Base-by-base conservation (phyloP, 1,140 invertebrate species). In the Monomorium pharaonis region DNA sequence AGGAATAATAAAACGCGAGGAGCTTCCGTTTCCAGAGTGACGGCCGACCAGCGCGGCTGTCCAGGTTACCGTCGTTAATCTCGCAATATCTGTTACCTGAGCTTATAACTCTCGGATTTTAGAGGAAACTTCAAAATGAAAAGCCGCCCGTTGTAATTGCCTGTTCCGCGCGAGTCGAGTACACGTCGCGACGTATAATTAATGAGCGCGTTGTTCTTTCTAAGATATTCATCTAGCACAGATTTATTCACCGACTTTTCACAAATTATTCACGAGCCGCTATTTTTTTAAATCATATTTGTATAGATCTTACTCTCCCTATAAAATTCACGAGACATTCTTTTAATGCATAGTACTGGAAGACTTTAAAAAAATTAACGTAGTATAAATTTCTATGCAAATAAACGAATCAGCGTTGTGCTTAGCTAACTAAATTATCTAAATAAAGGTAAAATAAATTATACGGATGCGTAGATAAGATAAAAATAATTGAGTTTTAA, bases 21-120 rank as follows among this genome's bases (percentile, higher is more conserved):
- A 72, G 76, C 76, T 81, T 76, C 80, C 85, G 78, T 42, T 72
- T 44, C 14, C 49, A 62, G 67, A 24, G 67, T 65, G 77, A 86
- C n/a, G 84, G 63, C 51, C 72, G 42, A 47, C 44, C 70, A n/a
- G n/a, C n/a, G 24, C 24, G n/a, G 27, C 21, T 63, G 74, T 67
- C 83, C 83, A 58, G 70, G 81, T 76, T n/a, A 74, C 62, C 44
- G 44, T 83, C 84, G 77, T 86, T 86, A 86, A 86, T 83, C 77
- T 86, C 27, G 84, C 65, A 42, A 70, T 86, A 83, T 86, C 77
- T 85, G 72, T 65, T 76, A 76, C 30, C 60, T 62, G 47, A 58
- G 62, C 75, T 67, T 85, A 69, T 69, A 85, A 85, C 75, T 42
- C 65, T 18, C 49, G 62, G 49, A 56, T 77, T 65, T 81, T 42